phyloP scores from a whole-genome alignment of 2,113 vertebrate species.

The Columba janthina region DNA sequence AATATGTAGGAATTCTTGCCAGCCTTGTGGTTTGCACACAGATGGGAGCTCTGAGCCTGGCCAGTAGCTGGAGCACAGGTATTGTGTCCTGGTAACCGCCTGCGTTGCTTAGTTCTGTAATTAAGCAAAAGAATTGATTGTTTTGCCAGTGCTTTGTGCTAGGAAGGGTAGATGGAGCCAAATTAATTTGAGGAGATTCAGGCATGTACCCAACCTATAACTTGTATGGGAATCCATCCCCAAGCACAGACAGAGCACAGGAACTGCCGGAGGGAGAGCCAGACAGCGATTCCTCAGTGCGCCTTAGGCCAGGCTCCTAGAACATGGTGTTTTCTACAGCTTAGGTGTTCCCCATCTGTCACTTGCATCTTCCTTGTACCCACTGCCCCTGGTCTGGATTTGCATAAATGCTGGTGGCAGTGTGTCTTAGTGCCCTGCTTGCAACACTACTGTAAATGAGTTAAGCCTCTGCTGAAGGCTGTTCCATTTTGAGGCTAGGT shows the following conservation, averaged over 20 bases:
- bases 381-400: neutral
- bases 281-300: fast-evolving
- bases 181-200: neutral
- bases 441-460: neutral
- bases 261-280: neutral
- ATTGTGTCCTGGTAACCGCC: neutral
- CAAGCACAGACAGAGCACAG: neutral
- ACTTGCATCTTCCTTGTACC: neutral
- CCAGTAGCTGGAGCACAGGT: neutral
- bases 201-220: neutral
- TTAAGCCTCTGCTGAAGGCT: neutral
- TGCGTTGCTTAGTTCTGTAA: neutral
- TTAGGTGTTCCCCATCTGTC: neutral
- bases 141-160: neutral
- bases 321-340: neutral
- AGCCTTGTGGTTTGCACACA: neutral
- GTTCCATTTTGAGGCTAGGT: neutral
- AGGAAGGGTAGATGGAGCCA: neutral
- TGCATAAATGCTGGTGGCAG: neutral
- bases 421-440: neutral
- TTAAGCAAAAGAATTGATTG: neutral
- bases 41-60: neutral
- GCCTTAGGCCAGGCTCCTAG: fast-evolving
- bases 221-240: neutral
- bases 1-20: neutral